Conservation (phyloP, 2,113 vertebrate genomes). For the Leuciscus idus region DNA sequence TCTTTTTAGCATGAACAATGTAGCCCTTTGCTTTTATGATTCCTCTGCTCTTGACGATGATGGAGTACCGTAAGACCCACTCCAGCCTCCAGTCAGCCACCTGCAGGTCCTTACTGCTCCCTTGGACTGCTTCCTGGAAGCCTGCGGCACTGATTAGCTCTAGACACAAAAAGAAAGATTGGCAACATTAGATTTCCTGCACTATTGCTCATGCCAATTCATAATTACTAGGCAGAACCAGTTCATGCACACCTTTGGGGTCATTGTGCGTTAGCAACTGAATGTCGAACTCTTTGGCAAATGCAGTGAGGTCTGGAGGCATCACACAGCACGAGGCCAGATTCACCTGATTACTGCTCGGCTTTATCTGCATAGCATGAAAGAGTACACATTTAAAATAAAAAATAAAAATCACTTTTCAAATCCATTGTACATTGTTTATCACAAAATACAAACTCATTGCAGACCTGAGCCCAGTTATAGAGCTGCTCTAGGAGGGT, state of each 20-base stretch:
- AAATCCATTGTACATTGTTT: no score
- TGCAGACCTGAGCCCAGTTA: slow-evolving; percentile 90
- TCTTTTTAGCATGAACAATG: slow-evolving; percentile 89
- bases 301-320: slow-evolving; percentile 97
- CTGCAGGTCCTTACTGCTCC: slow-evolving; percentile 79
- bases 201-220: background rate
- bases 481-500: slow-evolving; percentile 91
- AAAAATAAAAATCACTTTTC: background rate
- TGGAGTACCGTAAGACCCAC: slow-evolving; percentile 95
- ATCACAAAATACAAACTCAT: background rate
- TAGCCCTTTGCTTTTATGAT: slow-evolving; percentile 99
- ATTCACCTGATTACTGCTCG: slow-evolving; percentile 98
- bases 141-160: slow-evolving; percentile 90
- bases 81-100: slow-evolving; percentile 85
- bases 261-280: slow-evolving; percentile 97
- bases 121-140: slow-evolving; percentile 89
- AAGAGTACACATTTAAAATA: background rate
- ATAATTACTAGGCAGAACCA: background rate
- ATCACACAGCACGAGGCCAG: slow-evolving; percentile 98
- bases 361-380: slow-evolving; percentile 84
- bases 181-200: background rate
- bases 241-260: slow-evolving; percentile 84
- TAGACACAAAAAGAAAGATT: slow-evolving; percentile 66
- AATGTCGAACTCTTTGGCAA: slow-evolving; percentile 95
- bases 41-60: slow-evolving; percentile 97